Conservation (phyloP, 2,113 vertebrate species). For the Petaurus breviceps region DNA sequence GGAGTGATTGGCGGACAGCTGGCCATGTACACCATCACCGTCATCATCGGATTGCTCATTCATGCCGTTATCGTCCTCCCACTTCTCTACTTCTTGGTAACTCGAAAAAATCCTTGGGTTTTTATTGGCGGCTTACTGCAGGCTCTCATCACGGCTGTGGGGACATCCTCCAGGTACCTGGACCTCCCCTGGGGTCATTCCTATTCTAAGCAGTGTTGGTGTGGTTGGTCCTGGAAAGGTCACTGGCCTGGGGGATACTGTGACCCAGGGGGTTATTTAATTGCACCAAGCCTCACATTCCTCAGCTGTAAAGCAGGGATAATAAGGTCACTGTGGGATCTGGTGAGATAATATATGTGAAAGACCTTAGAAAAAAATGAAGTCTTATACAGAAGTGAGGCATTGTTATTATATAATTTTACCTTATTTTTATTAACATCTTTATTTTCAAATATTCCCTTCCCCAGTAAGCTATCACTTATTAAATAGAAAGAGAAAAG, state of each 20-base stretch:
- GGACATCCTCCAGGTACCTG: slow-evolving; percentile 95
- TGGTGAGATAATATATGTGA: background rate
- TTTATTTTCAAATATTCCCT: background rate
- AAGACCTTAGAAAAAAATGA: background rate
- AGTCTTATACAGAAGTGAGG: background rate
- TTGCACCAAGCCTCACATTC: background rate
- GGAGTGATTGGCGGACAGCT: slow-evolving; percentile 96
- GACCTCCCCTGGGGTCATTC: background rate
- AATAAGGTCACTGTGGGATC: background rate
- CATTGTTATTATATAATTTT: background rate
- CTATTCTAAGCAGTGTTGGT: background rate
- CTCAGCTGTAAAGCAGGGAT: background rate
- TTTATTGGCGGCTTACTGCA: slow-evolving; percentile 97
- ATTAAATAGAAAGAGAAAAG: background rate
- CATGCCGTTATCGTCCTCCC: slow-evolving; percentile 94
- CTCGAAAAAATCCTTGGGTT: slow-evolving; percentile 94
- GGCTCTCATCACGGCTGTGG: slow-evolving; percentile 95
- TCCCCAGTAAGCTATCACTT: background rate
- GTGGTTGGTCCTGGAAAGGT: background rate
- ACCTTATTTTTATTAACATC: background rate
- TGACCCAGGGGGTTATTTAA: background rate
- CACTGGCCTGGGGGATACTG: background rate
- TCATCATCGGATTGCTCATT: slow-evolving; percentile 94
- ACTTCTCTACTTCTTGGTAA: slow-evolving; percentile 95
- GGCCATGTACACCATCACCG: slow-evolving; percentile 97